Conservation (phyloP, 2,888 invertebrate genomes). For the Melieria crassipennis region DNA sequence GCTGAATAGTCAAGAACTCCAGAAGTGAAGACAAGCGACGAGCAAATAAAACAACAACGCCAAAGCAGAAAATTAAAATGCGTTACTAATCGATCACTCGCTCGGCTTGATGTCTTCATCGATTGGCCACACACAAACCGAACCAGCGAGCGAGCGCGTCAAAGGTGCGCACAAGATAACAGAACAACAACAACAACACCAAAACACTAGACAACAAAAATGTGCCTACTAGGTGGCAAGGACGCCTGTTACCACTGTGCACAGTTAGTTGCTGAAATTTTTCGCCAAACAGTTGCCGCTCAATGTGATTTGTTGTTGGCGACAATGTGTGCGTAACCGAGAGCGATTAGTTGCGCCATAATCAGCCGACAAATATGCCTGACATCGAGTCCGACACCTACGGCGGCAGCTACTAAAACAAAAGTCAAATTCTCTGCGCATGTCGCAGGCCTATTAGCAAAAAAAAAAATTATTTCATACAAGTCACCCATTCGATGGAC, state of each 20-base stretch:
- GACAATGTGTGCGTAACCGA: too few relatives aligned
- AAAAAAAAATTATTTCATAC: too few relatives aligned
- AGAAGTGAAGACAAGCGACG: too few relatives aligned
- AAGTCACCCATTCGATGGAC: too few relatives aligned
- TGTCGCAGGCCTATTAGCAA: too few relatives aligned
- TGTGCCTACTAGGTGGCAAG: slow-evolving; percentile 25
- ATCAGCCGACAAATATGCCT: slow-evolving; percentile 18
- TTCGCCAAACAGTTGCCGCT: too few relatives aligned
- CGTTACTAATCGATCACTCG: slow-evolving; percentile 28
- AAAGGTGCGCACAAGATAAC: neutral
- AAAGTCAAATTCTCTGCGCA: too few relatives aligned
- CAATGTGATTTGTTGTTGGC: too few relatives aligned
- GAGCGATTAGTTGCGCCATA: slow-evolving; percentile 17
- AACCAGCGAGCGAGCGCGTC: neutral
- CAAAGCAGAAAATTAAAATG: slow-evolving; percentile 7
- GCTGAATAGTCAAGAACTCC: too few relatives aligned
- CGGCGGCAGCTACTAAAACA: too few relatives aligned
- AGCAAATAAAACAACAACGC: too few relatives aligned
- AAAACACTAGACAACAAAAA: slow-evolving; percentile 17
- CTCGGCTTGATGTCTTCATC: slow-evolving; percentile 28
- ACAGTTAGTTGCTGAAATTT: too few relatives aligned
- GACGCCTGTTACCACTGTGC: neutral
- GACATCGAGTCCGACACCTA: neutral
- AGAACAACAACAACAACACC: neutral
- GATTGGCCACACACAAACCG: slow-evolving; percentile 16